These are phyloP conservation scores for Pangasius macronema DNA, from an alignment of 2,797 vertebrate species.

Conservation along the genomic window DNA sequence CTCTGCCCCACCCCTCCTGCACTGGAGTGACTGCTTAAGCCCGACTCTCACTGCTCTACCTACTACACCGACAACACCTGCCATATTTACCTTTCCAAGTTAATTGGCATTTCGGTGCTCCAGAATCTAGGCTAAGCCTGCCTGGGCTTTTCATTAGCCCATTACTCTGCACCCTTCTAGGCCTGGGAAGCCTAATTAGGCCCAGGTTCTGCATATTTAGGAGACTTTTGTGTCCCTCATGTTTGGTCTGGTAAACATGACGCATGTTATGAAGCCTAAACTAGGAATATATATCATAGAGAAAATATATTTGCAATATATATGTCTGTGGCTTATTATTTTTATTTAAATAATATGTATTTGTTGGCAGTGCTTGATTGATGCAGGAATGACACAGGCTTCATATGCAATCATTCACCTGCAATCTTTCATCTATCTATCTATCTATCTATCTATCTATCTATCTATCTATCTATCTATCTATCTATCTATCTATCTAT, in stretches of 20 bases:
- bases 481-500: background rate
- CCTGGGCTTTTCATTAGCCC: slow-evolving; percentile 34
- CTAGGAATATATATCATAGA: background rate
- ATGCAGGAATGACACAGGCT: background rate
- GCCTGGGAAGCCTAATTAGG: slow-evolving; percentile 3
- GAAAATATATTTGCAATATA: background rate
- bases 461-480: background rate
- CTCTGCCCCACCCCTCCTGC: slow-evolving; percentile 78
- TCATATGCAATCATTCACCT: background rate
- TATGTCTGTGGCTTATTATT: background rate
- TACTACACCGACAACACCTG: slow-evolving; percentile 43
- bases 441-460: too few relatives aligned
- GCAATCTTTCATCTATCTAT: background rate
- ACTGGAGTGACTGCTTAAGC: slow-evolving; percentile 59
- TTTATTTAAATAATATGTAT: background rate
- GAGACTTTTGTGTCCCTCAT: background rate
- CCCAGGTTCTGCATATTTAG: background rate
- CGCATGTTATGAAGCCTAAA: background rate
- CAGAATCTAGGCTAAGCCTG: slow-evolving; percentile 29
- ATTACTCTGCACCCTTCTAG: slow-evolving; percentile 26
- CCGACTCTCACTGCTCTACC: slow-evolving; percentile 30
- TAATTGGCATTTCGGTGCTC: slow-evolving; percentile 35
- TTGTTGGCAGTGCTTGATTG: background rate
- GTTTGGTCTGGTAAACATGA: background rate
- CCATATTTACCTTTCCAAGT: slow-evolving; percentile 49